Evolutionary conservation across 1,140 invertebrate genomes (phyloP).

Genomic region (Zaprionus vittiger): DNA sequence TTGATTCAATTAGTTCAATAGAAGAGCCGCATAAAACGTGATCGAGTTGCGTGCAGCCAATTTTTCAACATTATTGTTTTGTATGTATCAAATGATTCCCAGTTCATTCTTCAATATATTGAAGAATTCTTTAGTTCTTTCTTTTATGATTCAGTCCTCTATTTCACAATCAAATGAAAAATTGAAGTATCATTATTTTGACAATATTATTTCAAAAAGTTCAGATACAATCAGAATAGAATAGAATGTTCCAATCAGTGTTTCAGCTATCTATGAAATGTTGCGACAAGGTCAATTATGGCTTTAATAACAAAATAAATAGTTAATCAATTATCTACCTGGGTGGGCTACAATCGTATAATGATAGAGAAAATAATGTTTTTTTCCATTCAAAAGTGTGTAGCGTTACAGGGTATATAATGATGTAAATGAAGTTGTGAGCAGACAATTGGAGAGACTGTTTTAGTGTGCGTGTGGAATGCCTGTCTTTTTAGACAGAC

Average conservation of each 20-base stretch:
- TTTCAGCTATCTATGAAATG: background rate
- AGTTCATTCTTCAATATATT: background rate
- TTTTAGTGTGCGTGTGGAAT: conserved; percentile 49
- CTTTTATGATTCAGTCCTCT: background rate
- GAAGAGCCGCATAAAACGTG: conserved; percentile 56
- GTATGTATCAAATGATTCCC: background rate
- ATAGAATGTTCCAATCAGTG: background rate
- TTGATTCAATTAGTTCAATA: conserved; percentile 61
- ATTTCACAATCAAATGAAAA: background rate
- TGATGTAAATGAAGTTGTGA: background rate
- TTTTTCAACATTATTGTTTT: conserved; percentile 14
- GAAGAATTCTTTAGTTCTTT: background rate
- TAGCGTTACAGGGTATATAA: background rate
- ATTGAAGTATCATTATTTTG: background rate
- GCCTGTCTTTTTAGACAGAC: conserved; percentile 39
- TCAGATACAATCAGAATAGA: background rate
- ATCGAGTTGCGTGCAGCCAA: conserved; percentile 43
- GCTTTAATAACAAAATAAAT: background rate
- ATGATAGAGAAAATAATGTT: background rate
- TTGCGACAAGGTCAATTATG: background rate
- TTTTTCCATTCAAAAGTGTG: background rate
- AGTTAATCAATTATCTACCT: background rate
- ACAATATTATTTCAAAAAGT: background rate
- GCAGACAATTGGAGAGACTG: conserved; percentile 12
- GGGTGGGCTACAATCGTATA: background rate